phyloP scores from a whole-genome alignment of 2,888 invertebrate genomes.

The Acholoe squamosa region DNA sequence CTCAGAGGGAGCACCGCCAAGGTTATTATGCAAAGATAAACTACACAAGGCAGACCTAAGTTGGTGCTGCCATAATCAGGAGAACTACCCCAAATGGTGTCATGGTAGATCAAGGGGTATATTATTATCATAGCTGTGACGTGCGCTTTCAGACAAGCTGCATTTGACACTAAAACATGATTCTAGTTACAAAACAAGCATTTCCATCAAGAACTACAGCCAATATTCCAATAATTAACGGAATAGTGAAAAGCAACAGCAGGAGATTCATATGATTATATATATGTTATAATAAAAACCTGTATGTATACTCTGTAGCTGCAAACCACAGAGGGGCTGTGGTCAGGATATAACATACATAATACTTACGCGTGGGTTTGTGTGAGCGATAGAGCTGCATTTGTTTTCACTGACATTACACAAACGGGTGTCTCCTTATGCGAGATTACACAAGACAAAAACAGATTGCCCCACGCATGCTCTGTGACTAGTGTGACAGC shows the following conservation, averaged over 20 bases:
- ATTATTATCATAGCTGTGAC: too few species aligned
- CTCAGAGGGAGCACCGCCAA: neutral
- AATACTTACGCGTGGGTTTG: constrained; percentile 40
- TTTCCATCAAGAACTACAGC: neutral
- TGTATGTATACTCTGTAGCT: neutral
- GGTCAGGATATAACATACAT: constrained; percentile 21
- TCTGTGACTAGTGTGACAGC: constrained; percentile 45
- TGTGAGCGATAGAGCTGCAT: constrained; percentile 31
- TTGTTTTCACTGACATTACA: constrained; percentile 40
- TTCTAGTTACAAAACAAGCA: neutral
- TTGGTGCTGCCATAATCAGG: neutral
- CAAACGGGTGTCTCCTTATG: constrained; percentile 31
- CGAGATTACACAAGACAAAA: constrained; percentile 38
- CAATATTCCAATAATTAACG: neutral
- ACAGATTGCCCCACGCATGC: constrained; percentile 30
- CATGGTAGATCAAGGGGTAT: too few species aligned
- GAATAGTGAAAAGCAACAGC: neutral
- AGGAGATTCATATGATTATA: constrained; percentile 47
- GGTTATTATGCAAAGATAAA: constrained; percentile 46
- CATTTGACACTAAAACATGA: too few species aligned
- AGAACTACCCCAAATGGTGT: neutral
- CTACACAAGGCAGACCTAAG: neutral
- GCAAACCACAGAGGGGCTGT: neutral
- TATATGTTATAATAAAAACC: neutral
- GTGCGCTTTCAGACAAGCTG: too few species aligned